Percentiles rank a stretch among this genome's conserved stretches.
Conservation (phyloP, 2,113 vertebrate genomes). For the Tenrec ecaudatus region DNA sequence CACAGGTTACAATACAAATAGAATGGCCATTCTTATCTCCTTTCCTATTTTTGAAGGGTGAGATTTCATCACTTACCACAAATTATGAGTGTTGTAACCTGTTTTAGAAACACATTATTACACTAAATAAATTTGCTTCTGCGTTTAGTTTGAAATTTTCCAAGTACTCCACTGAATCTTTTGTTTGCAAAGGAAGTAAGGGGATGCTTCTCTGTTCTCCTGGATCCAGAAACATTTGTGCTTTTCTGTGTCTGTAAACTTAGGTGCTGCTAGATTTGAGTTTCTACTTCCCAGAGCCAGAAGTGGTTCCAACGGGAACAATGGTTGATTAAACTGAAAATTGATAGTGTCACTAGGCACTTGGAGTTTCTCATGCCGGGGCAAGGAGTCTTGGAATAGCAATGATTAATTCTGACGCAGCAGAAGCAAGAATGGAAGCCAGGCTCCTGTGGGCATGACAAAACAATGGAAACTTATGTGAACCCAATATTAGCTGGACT, state of each 20-base stretch:
- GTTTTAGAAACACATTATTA: not conserved
- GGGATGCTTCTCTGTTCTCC: not conserved
- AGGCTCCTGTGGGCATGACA: not conserved
- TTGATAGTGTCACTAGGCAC: not conserved
- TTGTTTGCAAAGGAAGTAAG: not conserved
- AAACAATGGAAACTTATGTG: not conserved
- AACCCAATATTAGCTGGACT: not conserved
- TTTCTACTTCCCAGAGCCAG: not conserved
- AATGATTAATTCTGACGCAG: not conserved
- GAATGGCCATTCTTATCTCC: not conserved
- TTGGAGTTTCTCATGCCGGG: not conserved
- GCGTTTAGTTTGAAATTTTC: slow-evolving; percentile 26
- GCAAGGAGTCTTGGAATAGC: not conserved
- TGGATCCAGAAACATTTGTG: not conserved
- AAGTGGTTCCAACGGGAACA: not conserved
- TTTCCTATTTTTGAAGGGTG: not conserved
- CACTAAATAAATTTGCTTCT: slow-evolving; percentile 1
- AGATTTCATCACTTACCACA: not conserved
- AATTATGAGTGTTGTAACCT: not conserved
- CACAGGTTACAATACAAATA: too few species aligned
- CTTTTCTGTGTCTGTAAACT: not conserved
- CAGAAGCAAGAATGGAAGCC: not conserved
- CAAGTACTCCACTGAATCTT: not conserved
- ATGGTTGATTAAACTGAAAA: not conserved
- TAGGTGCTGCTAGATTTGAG: not conserved